A percentile compares a stretch with the other conserved stretches of the same genome.
Conservation (phyloP, 2,888 invertebrate genomes). For the Patella ulyssiponensis region DNA sequence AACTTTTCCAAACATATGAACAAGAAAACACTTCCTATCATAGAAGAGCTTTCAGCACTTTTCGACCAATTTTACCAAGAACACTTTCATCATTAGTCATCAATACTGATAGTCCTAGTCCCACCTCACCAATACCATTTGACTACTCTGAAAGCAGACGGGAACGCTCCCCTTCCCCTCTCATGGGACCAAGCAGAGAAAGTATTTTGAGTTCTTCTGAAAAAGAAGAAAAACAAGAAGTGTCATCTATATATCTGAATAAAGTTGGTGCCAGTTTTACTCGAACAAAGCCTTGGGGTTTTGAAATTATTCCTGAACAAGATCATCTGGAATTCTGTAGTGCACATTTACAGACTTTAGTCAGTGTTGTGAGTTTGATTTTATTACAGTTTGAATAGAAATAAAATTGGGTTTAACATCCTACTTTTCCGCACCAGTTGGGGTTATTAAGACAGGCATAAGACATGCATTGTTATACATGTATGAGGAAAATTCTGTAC, state of each 20-base stretch:
- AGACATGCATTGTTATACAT: too few species aligned
- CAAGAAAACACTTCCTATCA: not conserved
- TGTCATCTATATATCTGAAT: constrained; percentile 88
- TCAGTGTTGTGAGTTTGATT: constrained; percentile 68
- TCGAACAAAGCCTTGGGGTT: constrained; percentile 62
- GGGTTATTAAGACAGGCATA: too few species aligned
- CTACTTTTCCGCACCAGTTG: too few species aligned
- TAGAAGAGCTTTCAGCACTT: constrained; percentile 71
- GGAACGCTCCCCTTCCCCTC: constrained; percentile 35
- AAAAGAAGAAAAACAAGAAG: constrained; percentile 75
- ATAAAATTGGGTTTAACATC: too few species aligned
- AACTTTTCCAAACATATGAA: constrained; percentile 15
- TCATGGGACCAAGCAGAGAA: constrained; percentile 22
- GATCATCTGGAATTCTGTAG: constrained; percentile 67
- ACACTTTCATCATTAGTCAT: constrained; percentile 80
- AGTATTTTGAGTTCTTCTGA: constrained; percentile 11
- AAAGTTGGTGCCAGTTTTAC: constrained; percentile 92
- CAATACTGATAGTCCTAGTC: constrained; percentile 47
- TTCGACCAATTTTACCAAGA: constrained; percentile 89
- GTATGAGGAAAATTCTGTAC: too few species aligned
- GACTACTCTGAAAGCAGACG: constrained; percentile 19
- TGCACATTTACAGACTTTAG: constrained; percentile 65
- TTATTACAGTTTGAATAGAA: too few species aligned
- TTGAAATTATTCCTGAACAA: constrained; percentile 63
- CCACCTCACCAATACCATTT: constrained; percentile 29